Percentiles rank a stretch among this genome's conserved stretches.
Evolutionary conservation across 2,888 invertebrate genomes (phyloP).

Genomic region (Spodoptera picta): DNA sequence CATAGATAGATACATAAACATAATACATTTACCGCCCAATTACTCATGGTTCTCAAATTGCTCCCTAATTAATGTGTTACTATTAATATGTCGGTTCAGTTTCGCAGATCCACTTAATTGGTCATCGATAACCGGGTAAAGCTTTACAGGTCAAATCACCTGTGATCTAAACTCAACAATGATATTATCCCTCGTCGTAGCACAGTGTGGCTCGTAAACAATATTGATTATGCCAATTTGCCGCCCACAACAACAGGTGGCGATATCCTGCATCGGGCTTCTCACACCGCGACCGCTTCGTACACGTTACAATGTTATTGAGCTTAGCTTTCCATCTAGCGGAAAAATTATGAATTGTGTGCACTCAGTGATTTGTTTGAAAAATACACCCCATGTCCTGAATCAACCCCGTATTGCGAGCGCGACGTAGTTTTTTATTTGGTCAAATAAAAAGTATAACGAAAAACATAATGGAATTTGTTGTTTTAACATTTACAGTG

Average conservation of each 20-base stretch:
- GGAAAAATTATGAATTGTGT: constrained; percentile 14
- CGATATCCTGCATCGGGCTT: constrained; percentile 10
- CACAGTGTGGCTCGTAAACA: constrained; percentile 1
- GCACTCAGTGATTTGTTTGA: constrained; percentile 3
- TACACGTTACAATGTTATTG: constrained; percentile 6
- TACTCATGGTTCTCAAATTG: too few species aligned
- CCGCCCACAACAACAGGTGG: constrained; percentile 34
- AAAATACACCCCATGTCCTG: constrained; percentile 7
- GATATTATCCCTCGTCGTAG: background rate
- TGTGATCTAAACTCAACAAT: background rate
- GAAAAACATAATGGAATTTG: too few species aligned
- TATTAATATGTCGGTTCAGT: background rate
- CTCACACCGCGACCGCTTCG: background rate
- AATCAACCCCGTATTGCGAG: background rate
- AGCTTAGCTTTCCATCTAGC: constrained; percentile 2
- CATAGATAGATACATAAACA: too few species aligned
- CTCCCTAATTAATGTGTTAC: too few species aligned
- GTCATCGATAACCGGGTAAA: background rate
- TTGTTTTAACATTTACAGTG: too few species aligned
- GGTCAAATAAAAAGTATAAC: constrained; percentile 1
- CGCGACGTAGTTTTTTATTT: background rate
- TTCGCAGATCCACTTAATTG: constrained; percentile 4
- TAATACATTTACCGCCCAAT: too few species aligned
- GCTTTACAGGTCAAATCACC: constrained; percentile 3
- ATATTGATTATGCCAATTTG: constrained; percentile 39